phyloP scores from a whole-genome alignment of 2,113 vertebrate genomes.

The Pluvialis apricaria region DNA sequence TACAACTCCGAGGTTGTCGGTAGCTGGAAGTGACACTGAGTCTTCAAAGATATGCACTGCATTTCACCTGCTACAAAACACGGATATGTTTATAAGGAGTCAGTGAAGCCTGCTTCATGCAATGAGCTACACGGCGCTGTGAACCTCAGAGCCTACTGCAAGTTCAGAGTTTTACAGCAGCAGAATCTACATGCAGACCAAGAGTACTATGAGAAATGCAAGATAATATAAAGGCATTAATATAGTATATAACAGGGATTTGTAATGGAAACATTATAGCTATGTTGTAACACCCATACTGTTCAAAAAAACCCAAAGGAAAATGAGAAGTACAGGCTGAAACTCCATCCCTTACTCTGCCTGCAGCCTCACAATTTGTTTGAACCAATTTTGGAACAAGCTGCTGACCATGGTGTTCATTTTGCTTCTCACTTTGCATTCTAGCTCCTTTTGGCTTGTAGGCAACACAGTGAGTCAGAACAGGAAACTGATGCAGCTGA shows the following conservation, averaged over 20 bases:
- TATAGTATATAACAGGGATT: not conserved
- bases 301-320: not conserved
- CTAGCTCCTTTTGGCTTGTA: not conserved
- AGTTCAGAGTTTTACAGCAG: not conserved
- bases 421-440: not conserved
- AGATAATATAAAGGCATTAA: not conserved
- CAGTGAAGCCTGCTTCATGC: not conserved
- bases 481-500: conserved; percentile 51
- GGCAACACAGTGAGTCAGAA: conserved; percentile 13
- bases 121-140: not conserved
- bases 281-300: not conserved
- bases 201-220: not conserved
- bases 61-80: not conserved
- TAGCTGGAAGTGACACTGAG: not conserved
- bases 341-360: not conserved
- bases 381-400: not conserved
- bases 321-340: not conserved
- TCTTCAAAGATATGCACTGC: not conserved
- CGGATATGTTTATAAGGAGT: not conserved
- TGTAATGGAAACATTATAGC: not conserved
- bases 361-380: not conserved
- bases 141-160: not conserved
- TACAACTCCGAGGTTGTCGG: not conserved
- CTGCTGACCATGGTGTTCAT: not conserved
- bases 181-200: not conserved